Base-by-base conservation (phyloP, 2,797 vertebrate genomes). In the Tinamus major region DNA sequence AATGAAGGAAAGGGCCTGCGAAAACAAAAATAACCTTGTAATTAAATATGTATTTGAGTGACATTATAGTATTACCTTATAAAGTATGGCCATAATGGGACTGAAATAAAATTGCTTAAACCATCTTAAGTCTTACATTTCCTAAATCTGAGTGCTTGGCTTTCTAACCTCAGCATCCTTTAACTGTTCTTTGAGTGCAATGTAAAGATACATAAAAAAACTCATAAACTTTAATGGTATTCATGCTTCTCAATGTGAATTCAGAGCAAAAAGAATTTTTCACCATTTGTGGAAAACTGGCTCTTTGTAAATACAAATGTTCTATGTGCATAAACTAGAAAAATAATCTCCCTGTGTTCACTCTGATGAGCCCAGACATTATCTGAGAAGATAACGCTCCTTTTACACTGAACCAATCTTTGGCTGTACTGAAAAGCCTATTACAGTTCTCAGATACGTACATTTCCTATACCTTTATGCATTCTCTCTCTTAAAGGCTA, bases 221-320 rank as follows among this genome's bases (percentile, higher is more conserved):
- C 6, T 78, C 95, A 91, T 89, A 88, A 92, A 86, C 62, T 85
- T 94, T 92, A 89, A 91, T 27, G 85, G 42, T 42, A 68, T 87
- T 79, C 33, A 65, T 89, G 23, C 63, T 88, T 67, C 37, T 65
- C 85, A 21, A 19, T 67, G 37, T 76, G 51, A 94, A 71, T 35
- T 71, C 33, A 85, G 41, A 51, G 67, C 89, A 89, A n/a, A 68
- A 35, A 44, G 58, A 63, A 14, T 80, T 94, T 87, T 92, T 85
- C 88, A 87, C 46, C 65, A 16, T 86, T 92, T 92, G 26, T 80
- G 53, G 33, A 72, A 95, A 92, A 88, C 6, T 6, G 19, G 5
- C 4, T 86, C 20, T 70, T 91, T 23, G 59, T 85, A 86, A 84
- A 89, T 55, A 82, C 26, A 75, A 64, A 53, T 20, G 24, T 49